Evolutionary conservation across 1,140 invertebrate genomes (phyloP).

Genomic region (Apis cerana): DNA sequence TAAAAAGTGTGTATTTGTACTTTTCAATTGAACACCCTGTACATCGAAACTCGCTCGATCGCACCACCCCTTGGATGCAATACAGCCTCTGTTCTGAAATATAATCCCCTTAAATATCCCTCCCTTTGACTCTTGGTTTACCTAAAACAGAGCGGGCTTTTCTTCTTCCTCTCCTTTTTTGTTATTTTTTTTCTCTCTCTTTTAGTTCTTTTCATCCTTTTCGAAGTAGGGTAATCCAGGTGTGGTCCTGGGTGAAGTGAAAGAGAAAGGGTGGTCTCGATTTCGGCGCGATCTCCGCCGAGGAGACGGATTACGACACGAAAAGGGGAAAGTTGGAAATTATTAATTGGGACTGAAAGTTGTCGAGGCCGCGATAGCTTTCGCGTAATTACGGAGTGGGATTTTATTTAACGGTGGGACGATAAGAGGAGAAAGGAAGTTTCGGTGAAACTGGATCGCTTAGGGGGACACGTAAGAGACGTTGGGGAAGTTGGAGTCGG

Average conservation of each 20-base stretch:
- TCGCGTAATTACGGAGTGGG: conserved; percentile 9
- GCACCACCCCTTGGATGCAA: background rate
- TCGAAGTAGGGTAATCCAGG: background rate
- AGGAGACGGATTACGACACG: background rate
- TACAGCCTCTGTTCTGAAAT: conserved; percentile 14
- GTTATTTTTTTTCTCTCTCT: background rate
- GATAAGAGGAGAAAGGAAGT: background rate
- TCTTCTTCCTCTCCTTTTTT: background rate
- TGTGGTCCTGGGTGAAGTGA: background rate
- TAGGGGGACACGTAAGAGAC: too few species aligned
- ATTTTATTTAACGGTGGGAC: conserved; percentile 11
- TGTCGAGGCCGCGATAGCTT: background rate
- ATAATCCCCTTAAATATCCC: conserved; percentile 21
- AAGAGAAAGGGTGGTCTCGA: background rate
- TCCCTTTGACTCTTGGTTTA: background rate
- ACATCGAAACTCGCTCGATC: background rate
- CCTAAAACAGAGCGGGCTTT: conserved; percentile 3
- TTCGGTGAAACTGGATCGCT: background rate
- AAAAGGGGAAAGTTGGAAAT: background rate
- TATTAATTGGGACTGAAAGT: background rate
- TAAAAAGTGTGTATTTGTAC: too few species aligned
- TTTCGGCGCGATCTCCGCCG: background rate
- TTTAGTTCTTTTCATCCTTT: too few species aligned
- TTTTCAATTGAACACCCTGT: background rate
- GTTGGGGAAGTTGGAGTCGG: too few species aligned